Evolutionary conservation across 1,140 invertebrate species (phyloP).

Genomic region (Eupeodes corollae): DNA sequence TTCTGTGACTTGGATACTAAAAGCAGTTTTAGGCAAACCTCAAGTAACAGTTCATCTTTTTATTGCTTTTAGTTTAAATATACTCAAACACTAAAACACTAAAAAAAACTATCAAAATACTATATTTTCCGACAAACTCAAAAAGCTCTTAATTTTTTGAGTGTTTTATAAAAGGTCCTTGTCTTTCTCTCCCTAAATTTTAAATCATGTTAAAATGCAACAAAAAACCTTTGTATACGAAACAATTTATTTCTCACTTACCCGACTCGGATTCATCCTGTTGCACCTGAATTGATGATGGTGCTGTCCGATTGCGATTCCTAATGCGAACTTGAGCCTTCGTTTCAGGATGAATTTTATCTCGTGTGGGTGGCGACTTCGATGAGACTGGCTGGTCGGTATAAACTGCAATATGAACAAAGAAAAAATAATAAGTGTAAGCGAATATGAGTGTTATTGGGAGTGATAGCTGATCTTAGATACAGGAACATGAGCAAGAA

Average conservation of each 20-base stretch:
- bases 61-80: too few species aligned
- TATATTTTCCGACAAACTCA: too few species aligned
- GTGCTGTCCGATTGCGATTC: constrained; percentile 20
- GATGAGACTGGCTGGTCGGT: constrained; percentile 55
- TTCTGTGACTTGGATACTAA: too few species aligned
- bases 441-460: constrained; percentile 1
- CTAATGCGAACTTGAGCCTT: constrained; percentile 46
- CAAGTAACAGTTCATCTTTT: too few species aligned
- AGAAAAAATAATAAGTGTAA: constrained; percentile 8
- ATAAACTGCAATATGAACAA: constrained; percentile 38
- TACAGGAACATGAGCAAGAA: constrained; percentile 1
- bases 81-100: too few species aligned
- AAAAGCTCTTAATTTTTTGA: too few species aligned
- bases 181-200: too few species aligned
- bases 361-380: constrained; percentile 58
- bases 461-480: neutral
- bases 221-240: too few species aligned
- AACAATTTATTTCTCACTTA: neutral
- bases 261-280: neutral
- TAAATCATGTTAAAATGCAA: too few species aligned
- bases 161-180: too few species aligned
- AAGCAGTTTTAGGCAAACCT: too few species aligned
- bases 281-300: neutral
- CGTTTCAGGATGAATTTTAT: constrained; percentile 59
- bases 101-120: too few species aligned